Evolutionary conservation across 1,140 invertebrate species (phyloP).

Genomic region (Stegodyphus dumicola): DNA sequence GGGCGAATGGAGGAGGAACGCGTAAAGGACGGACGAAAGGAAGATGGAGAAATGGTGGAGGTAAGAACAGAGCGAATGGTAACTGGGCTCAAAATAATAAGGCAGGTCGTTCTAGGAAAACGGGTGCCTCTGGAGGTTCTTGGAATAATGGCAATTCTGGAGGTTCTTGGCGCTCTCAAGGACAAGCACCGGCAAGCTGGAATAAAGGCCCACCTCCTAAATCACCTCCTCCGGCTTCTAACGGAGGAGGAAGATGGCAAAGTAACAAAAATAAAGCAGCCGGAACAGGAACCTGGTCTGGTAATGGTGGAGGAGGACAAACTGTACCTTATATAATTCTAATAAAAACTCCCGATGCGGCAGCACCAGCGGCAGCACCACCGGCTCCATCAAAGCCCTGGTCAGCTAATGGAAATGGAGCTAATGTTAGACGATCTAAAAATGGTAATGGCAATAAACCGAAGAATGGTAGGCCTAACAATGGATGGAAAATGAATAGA

Average conservation of each 20-base stretch:
- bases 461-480: slow-evolving; percentile 16
- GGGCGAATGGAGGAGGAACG: slow-evolving; percentile 1
- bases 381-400: slow-evolving; percentile 14
- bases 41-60: slow-evolving; percentile 17
- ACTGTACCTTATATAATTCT: slow-evolving; percentile 44
- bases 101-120: neutral
- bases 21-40: slow-evolving; percentile 10
- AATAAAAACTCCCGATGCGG: slow-evolving; percentile 34
- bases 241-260: slow-evolving; percentile 1
- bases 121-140: neutral
- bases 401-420: neutral
- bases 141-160: slow-evolving; percentile 4
- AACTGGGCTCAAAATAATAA: slow-evolving; percentile 18
- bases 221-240: neutral
- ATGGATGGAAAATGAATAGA: slow-evolving; percentile 50
- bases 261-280: neutral
- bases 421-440: neutral
- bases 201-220: slow-evolving; percentile 4
- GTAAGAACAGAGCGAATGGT: neutral
- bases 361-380: neutral
- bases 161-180: slow-evolving; percentile 15
- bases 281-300: neutral
- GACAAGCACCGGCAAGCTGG: slow-evolving; percentile 5
- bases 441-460: slow-evolving; percentile 1
- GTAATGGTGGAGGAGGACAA: slow-evolving; percentile 14